Conservation (phyloP, 2,113 vertebrate species). For the Mionectes macconnelli region DNA sequence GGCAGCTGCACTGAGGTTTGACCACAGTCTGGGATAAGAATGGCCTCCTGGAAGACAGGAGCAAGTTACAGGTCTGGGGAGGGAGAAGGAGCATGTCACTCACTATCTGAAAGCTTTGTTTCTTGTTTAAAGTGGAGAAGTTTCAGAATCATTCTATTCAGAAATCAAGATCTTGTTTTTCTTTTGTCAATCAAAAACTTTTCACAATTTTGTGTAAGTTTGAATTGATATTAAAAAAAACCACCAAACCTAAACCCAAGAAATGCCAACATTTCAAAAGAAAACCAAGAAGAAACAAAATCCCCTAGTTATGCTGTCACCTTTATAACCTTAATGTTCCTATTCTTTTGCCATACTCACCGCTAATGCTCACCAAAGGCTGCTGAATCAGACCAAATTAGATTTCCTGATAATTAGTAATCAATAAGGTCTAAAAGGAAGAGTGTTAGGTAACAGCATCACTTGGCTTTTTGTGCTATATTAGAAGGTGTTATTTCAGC, state of each 20-base stretch:
- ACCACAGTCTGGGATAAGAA: not conserved
- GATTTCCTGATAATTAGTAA: not conserved
- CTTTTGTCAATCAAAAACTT: not conserved
- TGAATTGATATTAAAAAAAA: not conserved
- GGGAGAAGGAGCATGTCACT: not conserved
- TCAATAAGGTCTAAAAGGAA: not conserved
- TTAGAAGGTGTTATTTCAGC: not conserved
- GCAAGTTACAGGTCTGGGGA: not conserved
- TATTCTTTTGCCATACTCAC: not conserved
- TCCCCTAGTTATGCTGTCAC: fast-evolving
- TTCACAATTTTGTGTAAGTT: not conserved
- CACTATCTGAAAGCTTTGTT: not conserved
- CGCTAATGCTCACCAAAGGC: not conserved
- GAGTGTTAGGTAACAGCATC: not conserved
- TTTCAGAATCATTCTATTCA: not conserved
- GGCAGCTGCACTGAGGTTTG: not conserved
- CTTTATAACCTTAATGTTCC: not conserved
- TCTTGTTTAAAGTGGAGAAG: not conserved
- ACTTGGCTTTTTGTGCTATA: not conserved
- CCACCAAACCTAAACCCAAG: not conserved
- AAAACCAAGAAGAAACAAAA: not conserved
- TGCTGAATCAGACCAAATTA: not conserved
- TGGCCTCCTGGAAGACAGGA: not conserved
- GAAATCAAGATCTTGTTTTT: not conserved
- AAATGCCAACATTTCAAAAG: not conserved